Base-by-base conservation (phyloP, 2,113 vertebrate genomes). In the Gambusia affinis region DNA sequence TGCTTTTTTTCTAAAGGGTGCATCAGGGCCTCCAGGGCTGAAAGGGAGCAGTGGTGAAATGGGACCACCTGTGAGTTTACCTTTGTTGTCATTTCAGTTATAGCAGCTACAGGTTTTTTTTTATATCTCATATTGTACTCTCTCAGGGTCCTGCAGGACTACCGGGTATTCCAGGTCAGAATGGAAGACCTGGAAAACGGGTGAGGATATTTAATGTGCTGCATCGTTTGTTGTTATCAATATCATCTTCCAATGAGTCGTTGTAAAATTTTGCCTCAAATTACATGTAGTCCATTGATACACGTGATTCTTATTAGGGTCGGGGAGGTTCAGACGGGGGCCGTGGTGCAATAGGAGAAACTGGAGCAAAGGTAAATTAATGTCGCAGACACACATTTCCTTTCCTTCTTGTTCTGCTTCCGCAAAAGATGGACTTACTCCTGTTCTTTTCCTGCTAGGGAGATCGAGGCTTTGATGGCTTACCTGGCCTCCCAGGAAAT, bases 391-490 rank as follows among this genome's bases (percentile, higher is more conserved):
- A 17, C 22, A 29, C 14, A 28, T 27, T 73, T 77, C 33, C n/a
- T 51, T 35, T 7, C 24, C 24, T 11, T 12, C 28, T 69, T 64
- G 7, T 60, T 83, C n/a, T 64, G 1, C 54, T 47, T 29, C 42
- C 29, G 4, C 39, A 30, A 76, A 71, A 28, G 12, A 24, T 47
- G 0, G 33, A 22, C 67, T 44, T 14, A 28, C 12, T 33, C 0
- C 60, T 47, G 3, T 66, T 1, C 35, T 66, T 15, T 73, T 78
- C 35, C 42, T 31, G 24, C 60, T 74, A 99, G 98, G 98, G 98
- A 7, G 97, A 99, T 82, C 91, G 98, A 19, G 98, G 98, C 0
- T 99, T 99, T 12, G 98, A 99, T 51, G 97, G 98, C 28, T 87
- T 99, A 75, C 97, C 97, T n/a, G 98, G 98, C 80, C 93, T 95